phyloP scores from a whole-genome alignment of 2,888 invertebrate genomes.

The Catocala sponsa region DNA sequence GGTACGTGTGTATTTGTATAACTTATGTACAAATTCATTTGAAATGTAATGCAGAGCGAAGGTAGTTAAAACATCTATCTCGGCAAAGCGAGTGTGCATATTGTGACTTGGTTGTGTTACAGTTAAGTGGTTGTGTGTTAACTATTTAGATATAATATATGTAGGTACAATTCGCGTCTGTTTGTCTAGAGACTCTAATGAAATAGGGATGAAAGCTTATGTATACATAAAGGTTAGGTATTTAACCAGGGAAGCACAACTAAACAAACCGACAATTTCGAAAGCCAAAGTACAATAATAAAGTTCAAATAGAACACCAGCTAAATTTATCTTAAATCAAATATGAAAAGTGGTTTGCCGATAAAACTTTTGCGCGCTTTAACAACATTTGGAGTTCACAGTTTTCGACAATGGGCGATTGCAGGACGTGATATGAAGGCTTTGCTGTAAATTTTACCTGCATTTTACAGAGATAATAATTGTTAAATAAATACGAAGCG shows the following conservation, averaged over 20 bases:
- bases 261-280: constrained; percentile 15
- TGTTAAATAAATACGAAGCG: neutral
- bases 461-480: constrained; percentile 21
- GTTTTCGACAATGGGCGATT: constrained; percentile 40
- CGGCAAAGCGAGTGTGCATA: too few species aligned
- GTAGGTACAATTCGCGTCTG: too few species aligned
- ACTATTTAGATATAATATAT: too few species aligned
- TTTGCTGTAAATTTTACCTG: constrained; percentile 31
- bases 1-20: too few species aligned
- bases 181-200: too few species aligned
- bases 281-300: constrained; percentile 25
- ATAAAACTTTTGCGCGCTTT: constrained; percentile 40
- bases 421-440: constrained; percentile 35
- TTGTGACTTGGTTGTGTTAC: too few species aligned
- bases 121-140: too few species aligned
- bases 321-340: constrained; percentile 47
- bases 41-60: too few species aligned
- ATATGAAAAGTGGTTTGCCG: constrained; percentile 46
- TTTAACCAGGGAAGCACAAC: neutral
- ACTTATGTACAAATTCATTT: too few species aligned
- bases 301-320: constrained; percentile 36
- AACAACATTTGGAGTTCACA: constrained; percentile 47
- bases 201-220: too few species aligned
- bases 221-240: too few species aligned
- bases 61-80: too few species aligned